Percentiles rank a stretch among this genome's conserved stretches.
Evolutionary conservation across 2,888 invertebrate species (phyloP).

Genomic region (Leucophenga montana): DNA sequence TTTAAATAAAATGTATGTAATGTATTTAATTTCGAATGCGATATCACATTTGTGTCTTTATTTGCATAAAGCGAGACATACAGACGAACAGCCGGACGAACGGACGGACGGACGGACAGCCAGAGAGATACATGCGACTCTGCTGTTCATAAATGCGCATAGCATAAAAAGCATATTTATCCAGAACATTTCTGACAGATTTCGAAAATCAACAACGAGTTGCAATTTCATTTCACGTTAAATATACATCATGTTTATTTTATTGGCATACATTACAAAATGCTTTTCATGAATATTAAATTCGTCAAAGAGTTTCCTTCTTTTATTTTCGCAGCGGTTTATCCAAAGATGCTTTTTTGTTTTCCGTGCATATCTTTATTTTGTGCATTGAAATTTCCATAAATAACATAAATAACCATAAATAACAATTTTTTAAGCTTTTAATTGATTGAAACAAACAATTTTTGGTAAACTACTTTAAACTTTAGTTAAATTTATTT

Average conservation of each 20-base stretch:
- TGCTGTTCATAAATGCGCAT: background rate
- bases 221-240: background rate
- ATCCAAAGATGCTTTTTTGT: background rate
- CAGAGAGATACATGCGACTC: no score
- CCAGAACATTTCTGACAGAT: conserved; percentile 36
- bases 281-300: conserved; percentile 43
- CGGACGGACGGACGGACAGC: no score
- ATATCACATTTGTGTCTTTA: background rate
- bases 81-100: no score
- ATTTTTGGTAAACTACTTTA: background rate
- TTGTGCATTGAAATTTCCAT: no score
- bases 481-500: background rate
- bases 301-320: background rate
- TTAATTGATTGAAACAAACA: conserved; percentile 11
- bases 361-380: background rate
- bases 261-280: conserved; percentile 48
- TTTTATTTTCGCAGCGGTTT: background rate
- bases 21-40: background rate
- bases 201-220: conserved; percentile 19
- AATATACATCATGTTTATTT: conserved; percentile 20
- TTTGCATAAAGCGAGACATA: background rate
- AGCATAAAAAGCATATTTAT: conserved; percentile 1
- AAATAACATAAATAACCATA: no score
- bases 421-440: conserved; percentile 18
- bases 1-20: background rate